Base-by-base conservation (phyloP, 2,113 vertebrate species). In the Tretioscincus oriximinensis region DNA sequence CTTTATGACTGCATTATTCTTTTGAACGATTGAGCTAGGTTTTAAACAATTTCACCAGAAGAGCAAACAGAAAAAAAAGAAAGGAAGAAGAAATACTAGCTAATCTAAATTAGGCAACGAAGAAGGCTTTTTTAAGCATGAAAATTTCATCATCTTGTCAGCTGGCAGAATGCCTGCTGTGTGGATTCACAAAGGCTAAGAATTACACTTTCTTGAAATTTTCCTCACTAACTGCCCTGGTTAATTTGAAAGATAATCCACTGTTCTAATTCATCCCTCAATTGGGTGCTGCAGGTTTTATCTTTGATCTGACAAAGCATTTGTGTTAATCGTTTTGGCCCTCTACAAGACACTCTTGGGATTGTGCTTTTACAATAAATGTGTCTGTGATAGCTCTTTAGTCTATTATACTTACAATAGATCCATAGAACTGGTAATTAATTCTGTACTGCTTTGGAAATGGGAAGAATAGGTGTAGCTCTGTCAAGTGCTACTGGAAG, bases 181-280 rank as follows among this genome's bases (percentile, higher is more conserved):
- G 95, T 95, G 95, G 95, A 96, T 96, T 96, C 95, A 96, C 95
- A 96, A 96, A 96, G 95, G 94, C 96, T 96, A 95, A 95, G 95
- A 96, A 96, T 96, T 96, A 96, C 95, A 96, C 95, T 96, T 96
- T 95, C 95, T 95, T 96, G 95, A 96, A 96, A 96, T 96, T 96
- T 96, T 95, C 95, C 94, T 96, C 95, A 96, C 96, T 96, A 96
- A 96, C 95, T 96, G 95, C 95, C 95, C 95, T 96, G 95, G 95
- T 96, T 96, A 96, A 96, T 96, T 96, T 96, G 95, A 96, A 96
- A 96, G 96, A 96, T 96, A 96, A 96, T 95, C 95, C 95, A 96
- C 96, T 96, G 96, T 96, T 96, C 95, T 95, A 96, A 96, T 96
- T 96, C 95, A 96, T 96, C 95, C 94, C 94, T 96, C 95, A 94